These are phyloP conservation scores for Alviniconcha marisindica DNA, from an alignment of 1,140 invertebrate genomes.

Conservation along the genomic window DNA sequence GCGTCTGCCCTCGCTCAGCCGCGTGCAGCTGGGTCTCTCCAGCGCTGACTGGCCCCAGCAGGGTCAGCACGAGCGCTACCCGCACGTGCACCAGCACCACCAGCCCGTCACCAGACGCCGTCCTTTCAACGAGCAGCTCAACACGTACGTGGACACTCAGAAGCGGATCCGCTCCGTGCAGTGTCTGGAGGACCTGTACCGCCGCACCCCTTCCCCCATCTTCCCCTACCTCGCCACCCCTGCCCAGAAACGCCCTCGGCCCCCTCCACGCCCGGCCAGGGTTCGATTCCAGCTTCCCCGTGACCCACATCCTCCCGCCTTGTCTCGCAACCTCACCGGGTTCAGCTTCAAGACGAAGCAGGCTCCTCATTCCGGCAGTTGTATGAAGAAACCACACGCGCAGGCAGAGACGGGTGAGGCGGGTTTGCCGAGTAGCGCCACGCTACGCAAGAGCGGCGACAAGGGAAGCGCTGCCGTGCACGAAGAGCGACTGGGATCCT, in stretches of 20 bases:
- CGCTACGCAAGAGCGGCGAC: too few species aligned
- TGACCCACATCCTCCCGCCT: background rate
- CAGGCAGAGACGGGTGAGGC: too few species aligned
- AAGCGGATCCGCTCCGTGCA: constrained; percentile 42
- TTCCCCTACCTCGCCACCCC: constrained; percentile 23
- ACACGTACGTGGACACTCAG: constrained; percentile 47
- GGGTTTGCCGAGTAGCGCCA: too few species aligned
- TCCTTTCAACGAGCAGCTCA: constrained; percentile 43
- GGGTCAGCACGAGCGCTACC: background rate
- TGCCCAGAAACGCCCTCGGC: background rate
- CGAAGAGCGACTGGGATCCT: too few species aligned
- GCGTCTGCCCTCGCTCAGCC: background rate
- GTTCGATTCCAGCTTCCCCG: too few species aligned
- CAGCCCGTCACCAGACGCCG: background rate
- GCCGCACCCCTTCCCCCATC: constrained; percentile 7
- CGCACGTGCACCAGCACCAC: constrained; percentile 1
- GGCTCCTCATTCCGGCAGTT: too few species aligned
- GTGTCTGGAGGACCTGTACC: constrained; percentile 37
- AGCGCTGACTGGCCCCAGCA: background rate
- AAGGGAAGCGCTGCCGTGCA: too few species aligned
- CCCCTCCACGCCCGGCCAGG: background rate
- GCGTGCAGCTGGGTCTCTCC: constrained; percentile 25
- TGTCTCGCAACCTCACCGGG: too few species aligned
- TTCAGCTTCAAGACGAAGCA: too few species aligned
- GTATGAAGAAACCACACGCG: too few species aligned